Conservation (phyloP, 1,140 invertebrate species). For the Aphelenchoides avenae region DNA sequence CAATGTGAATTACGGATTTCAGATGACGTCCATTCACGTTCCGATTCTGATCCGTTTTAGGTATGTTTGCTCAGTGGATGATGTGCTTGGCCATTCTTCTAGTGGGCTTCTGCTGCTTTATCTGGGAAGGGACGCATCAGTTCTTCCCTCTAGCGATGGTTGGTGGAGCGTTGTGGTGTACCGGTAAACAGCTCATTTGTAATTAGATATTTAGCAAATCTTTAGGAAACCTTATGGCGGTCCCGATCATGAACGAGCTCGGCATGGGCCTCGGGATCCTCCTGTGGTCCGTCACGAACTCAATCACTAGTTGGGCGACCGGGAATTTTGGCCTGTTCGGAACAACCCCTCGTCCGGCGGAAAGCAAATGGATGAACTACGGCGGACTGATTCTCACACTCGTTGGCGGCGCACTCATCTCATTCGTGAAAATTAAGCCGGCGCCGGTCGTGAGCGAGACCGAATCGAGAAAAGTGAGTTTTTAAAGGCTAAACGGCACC, state of each 20-base stretch:
- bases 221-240: constrained; percentile 7
- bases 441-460: no score
- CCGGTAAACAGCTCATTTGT: background rate
- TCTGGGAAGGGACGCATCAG: background rate
- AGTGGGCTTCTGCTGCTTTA: background rate
- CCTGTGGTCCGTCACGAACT: constrained; percentile 9
- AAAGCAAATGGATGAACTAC: constrained; percentile 3
- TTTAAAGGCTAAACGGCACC: no score
- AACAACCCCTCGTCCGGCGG: constrained; percentile 4
- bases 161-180: constrained; percentile 7
- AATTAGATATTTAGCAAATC: background rate
- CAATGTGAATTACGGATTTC: background rate
- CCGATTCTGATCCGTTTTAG: constrained; percentile 5
- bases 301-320: constrained; percentile 2
- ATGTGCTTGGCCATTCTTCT: constrained; percentile 11
- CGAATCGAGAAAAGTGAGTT: no score
- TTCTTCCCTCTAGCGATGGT: constrained; percentile 7
- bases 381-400: constrained; percentile 7
- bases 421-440: constrained; percentile 12
- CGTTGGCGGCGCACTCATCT: constrained; percentile 8
- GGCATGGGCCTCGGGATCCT: constrained; percentile 5
- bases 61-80: constrained; percentile 4
- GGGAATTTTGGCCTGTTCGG: constrained; percentile 11
- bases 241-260: constrained; percentile 15
- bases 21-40: background rate